Evolutionary conservation across 2,888 invertebrate genomes (phyloP), one percentile per base, ranked within the genome.

Genomic region (Venustoraphidia nigricollis): DNA sequence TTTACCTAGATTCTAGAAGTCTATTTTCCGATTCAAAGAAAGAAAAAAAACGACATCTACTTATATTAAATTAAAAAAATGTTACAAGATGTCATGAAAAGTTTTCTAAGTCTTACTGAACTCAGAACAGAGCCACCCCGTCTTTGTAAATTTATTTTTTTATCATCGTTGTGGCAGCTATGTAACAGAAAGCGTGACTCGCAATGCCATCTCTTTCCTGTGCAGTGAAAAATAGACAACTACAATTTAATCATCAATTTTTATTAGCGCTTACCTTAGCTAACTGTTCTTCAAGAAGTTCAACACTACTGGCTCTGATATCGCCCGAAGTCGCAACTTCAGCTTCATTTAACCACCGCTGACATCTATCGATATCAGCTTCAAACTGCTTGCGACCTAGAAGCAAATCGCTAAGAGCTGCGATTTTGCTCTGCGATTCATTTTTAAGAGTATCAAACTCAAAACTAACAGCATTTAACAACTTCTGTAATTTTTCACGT

Each of bases 291-390:
- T 91, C 85, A 34, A 94, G 67, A 0, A 90, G 76, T 55, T 88
- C 87, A 14, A 90, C 71, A 58, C 82, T 88, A 1, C 87, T 81
- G 14, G 84, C 79, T 41, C 88, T 76, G 4, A 92, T 70, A 59
- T 91, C 90, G 36, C 83, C 79, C 9, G 85, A 82, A 1, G 87
- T 83, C 3, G 87, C 84, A 1, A 88, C 85, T 65, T 93, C 92
- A 34, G 89, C 89, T 67, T 94, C 88, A 55, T 88, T 85, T 38
- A 93, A 70, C 94, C 94, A 95, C 57, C 85, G 80, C 53, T 85
- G 81, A 60, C 89, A 83, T 58, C 82, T 81, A 49, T 85, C 83
- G 44, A 88, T 73, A 51, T 87, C 83, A 41, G 75, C 75, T 66
- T 95, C 94, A 57, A 91, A 89, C 43, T 83, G 76, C 58, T 79